Percentiles rank a stretch among this genome's conserved stretches.
phyloP scores from a whole-genome alignment of 2,113 vertebrate genomes.

The Heliornis fulica region DNA sequence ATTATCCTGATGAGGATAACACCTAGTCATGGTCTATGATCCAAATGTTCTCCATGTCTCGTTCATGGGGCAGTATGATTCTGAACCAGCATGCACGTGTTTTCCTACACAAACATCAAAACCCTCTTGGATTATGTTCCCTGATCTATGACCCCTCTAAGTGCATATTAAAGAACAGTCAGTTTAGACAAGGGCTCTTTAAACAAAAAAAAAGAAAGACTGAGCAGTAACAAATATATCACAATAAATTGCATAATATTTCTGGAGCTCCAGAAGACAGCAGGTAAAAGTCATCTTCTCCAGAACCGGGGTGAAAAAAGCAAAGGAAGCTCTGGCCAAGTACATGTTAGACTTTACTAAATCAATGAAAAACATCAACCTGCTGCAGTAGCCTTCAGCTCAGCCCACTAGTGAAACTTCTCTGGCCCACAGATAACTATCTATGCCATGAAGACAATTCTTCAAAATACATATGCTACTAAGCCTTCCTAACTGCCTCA shows the following conservation, averaged over 20 bases:
- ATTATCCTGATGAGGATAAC: constrained; percentile 8
- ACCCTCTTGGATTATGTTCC: background rate
- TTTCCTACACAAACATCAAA: background rate
- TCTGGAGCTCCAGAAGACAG: background rate
- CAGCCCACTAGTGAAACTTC: background rate
- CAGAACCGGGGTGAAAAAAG: background rate
- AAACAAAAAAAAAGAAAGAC: background rate
- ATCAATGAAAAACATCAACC: constrained; percentile 3
- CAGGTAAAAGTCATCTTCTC: constrained; percentile 13
- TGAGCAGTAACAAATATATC: background rate
- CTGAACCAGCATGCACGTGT: background rate
- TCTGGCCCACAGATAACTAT: background rate
- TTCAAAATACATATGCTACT: background rate
- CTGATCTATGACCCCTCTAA: background rate
- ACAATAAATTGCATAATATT: background rate
- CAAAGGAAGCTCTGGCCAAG: background rate
- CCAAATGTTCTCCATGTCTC: background rate
- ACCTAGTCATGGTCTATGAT: background rate
- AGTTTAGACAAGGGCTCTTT: background rate
- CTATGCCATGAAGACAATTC: background rate
- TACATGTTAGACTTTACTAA: background rate
- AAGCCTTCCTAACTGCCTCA: background rate
- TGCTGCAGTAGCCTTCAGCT: background rate
- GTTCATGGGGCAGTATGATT: background rate
- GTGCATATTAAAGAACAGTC: background rate